These are phyloP conservation scores for Enteromius trimaculatus DNA, from an alignment of 2,797 vertebrate genomes.

Conservation along the genomic window DNA sequence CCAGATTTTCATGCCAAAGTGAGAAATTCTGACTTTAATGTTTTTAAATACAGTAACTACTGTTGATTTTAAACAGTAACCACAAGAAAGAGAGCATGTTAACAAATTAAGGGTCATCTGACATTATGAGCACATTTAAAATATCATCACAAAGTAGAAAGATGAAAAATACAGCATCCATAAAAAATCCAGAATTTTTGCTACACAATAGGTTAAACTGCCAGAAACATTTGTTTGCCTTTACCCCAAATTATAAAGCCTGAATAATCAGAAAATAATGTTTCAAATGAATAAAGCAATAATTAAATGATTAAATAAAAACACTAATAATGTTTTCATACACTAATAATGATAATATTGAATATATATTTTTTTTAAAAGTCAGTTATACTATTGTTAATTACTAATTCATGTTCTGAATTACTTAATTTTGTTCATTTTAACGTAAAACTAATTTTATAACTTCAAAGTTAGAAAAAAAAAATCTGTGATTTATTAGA, in stretches of 20 bases:
- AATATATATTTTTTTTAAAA: too few species aligned
- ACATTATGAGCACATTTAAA: background rate
- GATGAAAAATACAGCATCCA: background rate
- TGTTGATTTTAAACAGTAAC: background rate
- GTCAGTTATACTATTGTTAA: background rate
- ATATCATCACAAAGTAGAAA: background rate
- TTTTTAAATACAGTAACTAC: background rate
- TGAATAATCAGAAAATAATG: background rate
- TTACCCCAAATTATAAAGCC: background rate
- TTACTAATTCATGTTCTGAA: background rate
- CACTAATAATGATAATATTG: background rate
- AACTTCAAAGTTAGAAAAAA: background rate
- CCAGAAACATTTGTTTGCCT: background rate
- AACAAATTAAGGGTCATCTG: background rate
- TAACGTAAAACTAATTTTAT: background rate
- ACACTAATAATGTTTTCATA: too few species aligned
- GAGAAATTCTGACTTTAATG: constrained; percentile 39
- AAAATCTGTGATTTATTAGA: background rate
- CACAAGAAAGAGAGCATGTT: background rate
- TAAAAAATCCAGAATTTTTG: background rate
- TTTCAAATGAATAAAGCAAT: background rate
- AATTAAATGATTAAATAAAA: too few species aligned
- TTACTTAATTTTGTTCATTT: background rate
- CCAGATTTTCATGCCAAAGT: constrained; percentile 48
- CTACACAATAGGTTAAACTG: background rate